These are phyloP conservation scores for Pseudobourletiella spinata DNA, from an alignment of 1,140 invertebrate species.

Conservation along the genomic window DNA sequence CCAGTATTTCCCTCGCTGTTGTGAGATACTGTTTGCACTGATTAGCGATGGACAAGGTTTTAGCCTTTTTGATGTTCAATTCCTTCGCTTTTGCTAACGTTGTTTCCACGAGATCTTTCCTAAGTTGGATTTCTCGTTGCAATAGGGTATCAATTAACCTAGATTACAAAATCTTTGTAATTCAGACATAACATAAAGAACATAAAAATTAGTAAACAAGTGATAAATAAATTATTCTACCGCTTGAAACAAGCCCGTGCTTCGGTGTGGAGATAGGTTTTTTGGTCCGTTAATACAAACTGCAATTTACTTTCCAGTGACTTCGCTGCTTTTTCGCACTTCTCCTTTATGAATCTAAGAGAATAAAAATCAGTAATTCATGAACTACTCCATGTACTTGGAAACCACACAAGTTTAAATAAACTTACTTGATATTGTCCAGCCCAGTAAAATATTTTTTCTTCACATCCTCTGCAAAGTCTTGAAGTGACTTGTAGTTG, in stretches of 20 bases:
- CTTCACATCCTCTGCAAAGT: not conserved
- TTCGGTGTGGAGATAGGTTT: not conserved
- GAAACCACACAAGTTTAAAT: no score
- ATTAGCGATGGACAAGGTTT: not conserved
- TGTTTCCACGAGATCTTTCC: not conserved
- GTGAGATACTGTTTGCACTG: slow-evolving; percentile 1
- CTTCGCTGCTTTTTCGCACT: not conserved
- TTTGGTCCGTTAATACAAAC: not conserved
- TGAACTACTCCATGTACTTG: no score
- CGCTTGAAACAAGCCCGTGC: not conserved
- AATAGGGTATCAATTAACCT: not conserved
- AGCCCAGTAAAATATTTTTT: not conserved
- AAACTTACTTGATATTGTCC: not conserved
- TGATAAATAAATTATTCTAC: no score
- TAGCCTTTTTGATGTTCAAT: slow-evolving; percentile 2
- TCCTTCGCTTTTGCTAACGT: not conserved
- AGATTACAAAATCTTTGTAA: not conserved
- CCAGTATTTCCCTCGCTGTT: no score
- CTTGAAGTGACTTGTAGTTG: not conserved
- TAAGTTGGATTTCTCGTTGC: not conserved
- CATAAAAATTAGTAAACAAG: no score
- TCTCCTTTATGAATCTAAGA: no score
- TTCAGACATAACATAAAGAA: no score
- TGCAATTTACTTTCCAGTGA: not conserved
- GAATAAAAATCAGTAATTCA: no score